A percentile compares a stretch with the other conserved stretches of the same genome.
phyloP scores from a whole-genome alignment of 2,888 invertebrate genomes.

The Agrotis clavis region DNA sequence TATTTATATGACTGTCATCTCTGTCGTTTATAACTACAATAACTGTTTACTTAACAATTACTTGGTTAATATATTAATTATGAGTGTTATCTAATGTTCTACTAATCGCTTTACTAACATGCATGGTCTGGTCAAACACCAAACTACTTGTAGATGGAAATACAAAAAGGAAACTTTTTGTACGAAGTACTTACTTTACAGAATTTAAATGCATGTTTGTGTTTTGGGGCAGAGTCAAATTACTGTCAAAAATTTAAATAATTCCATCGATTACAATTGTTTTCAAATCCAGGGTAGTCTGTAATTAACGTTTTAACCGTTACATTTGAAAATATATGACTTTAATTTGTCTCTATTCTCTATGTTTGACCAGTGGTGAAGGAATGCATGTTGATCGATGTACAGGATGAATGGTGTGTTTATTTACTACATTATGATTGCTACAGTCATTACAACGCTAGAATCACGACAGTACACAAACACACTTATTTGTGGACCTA shows the following conservation, averaged over 20 bases:
- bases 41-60: conserved; percentile 41
- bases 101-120: conserved; percentile 69
- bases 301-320: no score
- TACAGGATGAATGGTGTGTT: conserved; percentile 61
- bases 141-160: conserved; percentile 66
- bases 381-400: conserved; percentile 65
- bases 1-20: conserved; percentile 43
- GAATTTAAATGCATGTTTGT: conserved; percentile 65
- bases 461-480: conserved; percentile 59
- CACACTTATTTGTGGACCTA: conserved; percentile 30
- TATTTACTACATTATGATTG: conserved; percentile 42
- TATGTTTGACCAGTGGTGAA: conserved; percentile 60
- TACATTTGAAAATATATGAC: conserved; percentile 41
- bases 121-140: conserved; percentile 79
- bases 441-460: conserved; percentile 52
- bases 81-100: conserved; percentile 58
- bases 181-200: conserved; percentile 41
- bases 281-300: not conserved
- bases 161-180: conserved; percentile 48
- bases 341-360: conserved; percentile 49
- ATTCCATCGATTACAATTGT: no score
- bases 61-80: conserved; percentile 38
- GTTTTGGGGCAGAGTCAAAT: conserved; percentile 52
- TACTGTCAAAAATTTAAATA: conserved; percentile 45
- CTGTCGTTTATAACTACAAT: conserved; percentile 35